phyloP scores from a whole-genome alignment of 2,797 vertebrate species.

The Characodon lateralis region DNA sequence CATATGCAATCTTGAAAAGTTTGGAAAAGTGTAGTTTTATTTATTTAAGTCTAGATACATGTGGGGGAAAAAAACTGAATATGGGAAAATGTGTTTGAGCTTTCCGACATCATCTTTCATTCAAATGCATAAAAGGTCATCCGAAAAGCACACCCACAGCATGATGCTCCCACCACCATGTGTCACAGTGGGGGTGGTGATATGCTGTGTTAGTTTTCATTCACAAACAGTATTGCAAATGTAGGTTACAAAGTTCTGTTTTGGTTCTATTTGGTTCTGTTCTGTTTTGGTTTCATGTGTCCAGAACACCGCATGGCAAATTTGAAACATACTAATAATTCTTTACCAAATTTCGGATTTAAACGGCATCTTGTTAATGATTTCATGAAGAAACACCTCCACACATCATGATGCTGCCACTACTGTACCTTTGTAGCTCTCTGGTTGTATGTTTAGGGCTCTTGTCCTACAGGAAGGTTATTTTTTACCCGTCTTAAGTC shows the following conservation, averaged over 20 bases:
- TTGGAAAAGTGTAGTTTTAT: background rate
- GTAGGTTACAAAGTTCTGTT: background rate
- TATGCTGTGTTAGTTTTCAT: background rate
- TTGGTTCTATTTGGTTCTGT: background rate
- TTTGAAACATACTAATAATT: background rate
- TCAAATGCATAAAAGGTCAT: background rate
- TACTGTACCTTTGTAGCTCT: too few relatives aligned
- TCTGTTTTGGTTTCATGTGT: background rate
- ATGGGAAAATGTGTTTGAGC: background rate
- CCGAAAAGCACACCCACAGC: background rate
- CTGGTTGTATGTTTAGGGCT: too few relatives aligned
- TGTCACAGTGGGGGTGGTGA: background rate
- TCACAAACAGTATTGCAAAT: background rate
- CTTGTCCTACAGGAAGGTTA: too few relatives aligned
- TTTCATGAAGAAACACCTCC: background rate
- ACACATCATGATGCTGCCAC: background rate
- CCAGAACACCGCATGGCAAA: background rate
- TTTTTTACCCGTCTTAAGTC: too few relatives aligned
- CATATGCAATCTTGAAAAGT: background rate
- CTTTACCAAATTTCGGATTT: background rate
- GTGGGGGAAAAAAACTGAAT: background rate
- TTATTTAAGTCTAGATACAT: background rate
- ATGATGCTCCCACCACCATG: conserved; percentile 1
- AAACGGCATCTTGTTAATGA: background rate
- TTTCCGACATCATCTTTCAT: background rate